phyloP scores from a whole-genome alignment of 1,140 invertebrate genomes.

The Hylaeus volcanicus region DNA sequence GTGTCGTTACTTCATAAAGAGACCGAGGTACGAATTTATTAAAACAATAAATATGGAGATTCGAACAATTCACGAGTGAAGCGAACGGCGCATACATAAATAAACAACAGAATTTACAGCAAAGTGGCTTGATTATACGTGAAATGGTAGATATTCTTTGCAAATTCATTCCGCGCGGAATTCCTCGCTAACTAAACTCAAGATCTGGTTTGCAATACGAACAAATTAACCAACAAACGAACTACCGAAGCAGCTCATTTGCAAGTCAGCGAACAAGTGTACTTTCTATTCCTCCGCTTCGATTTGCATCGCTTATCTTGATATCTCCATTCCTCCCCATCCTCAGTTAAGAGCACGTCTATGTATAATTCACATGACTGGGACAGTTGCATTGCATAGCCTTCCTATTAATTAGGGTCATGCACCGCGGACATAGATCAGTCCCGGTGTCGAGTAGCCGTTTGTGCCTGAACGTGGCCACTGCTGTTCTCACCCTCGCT shows the following conservation, averaged over 20 bases:
- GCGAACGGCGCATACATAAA: too few species aligned
- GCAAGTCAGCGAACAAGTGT: background rate
- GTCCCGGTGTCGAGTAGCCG: slow-evolving; percentile 60
- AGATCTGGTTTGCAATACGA: background rate
- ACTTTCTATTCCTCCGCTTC: slow-evolving; percentile 40
- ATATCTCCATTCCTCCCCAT: slow-evolving; percentile 34
- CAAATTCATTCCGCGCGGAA: background rate
- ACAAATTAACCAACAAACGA: background rate
- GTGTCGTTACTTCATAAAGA: too few species aligned
- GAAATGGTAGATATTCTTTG: too few species aligned
- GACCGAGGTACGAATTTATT: too few species aligned
- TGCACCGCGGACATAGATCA: slow-evolving; percentile 77
- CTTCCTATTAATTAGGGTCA: slow-evolving; percentile 80
- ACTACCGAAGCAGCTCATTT: background rate
- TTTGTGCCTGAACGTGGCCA: slow-evolving; percentile 39
- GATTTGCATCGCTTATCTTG: slow-evolving; percentile 37
- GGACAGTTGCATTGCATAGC: slow-evolving; percentile 78
- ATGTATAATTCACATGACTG: slow-evolving; percentile 73
- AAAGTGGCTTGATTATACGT: too few species aligned
- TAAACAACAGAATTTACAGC: too few species aligned
- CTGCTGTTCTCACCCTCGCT: slow-evolving; percentile 29
- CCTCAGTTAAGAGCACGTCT: slow-evolving; percentile 40
- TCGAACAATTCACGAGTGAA: too few species aligned
- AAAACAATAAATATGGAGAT: too few species aligned
- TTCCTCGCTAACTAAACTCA: background rate